Evolutionary conservation across 2,797 vertebrate genomes (phyloP).

Genomic region (Schizopygopsis pylzovi): DNA sequence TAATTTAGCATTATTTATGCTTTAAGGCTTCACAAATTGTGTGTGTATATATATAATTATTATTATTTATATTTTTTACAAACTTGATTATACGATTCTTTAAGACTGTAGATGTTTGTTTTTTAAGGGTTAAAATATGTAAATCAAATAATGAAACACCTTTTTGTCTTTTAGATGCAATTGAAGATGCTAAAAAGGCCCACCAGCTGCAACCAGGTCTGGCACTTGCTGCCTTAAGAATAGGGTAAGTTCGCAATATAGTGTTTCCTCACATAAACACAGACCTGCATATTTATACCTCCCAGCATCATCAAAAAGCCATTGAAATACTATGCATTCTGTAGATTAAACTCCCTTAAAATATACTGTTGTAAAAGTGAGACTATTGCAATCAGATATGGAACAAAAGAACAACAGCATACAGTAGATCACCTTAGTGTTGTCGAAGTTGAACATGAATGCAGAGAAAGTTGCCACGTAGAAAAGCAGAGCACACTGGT

Average conservation of each 20-base stretch:
- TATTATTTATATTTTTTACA: too few species aligned
- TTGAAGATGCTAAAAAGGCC: conserved; percentile 79
- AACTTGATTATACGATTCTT: too few species aligned
- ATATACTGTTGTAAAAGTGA: background rate
- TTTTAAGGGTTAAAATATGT: too few species aligned
- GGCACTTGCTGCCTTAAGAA: conserved; percentile 76
- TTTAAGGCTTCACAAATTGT: too few species aligned
- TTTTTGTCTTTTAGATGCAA: conserved; percentile 69
- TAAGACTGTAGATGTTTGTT: too few species aligned
- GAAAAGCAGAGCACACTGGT: background rate
- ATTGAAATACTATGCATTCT: background rate
- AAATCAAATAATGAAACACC: background rate
- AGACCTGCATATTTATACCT: background rate
- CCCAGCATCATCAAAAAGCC: background rate
- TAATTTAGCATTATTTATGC: too few species aligned
- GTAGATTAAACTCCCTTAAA: background rate
- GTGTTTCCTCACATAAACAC: conserved; percentile 7
- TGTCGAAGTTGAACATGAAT: background rate
- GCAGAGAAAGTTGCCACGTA: background rate
- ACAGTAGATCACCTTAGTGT: background rate
- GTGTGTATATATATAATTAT: too few species aligned
- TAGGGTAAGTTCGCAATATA: conserved; percentile 71
- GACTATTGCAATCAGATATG: background rate
- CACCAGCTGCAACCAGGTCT: conserved; percentile 75
- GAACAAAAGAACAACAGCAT: background rate